A percentile compares a stretch with the other conserved stretches of the same genome.
phyloP scores from a whole-genome alignment of 2,888 invertebrate genomes.

The Microplitis deprimator region DNA sequence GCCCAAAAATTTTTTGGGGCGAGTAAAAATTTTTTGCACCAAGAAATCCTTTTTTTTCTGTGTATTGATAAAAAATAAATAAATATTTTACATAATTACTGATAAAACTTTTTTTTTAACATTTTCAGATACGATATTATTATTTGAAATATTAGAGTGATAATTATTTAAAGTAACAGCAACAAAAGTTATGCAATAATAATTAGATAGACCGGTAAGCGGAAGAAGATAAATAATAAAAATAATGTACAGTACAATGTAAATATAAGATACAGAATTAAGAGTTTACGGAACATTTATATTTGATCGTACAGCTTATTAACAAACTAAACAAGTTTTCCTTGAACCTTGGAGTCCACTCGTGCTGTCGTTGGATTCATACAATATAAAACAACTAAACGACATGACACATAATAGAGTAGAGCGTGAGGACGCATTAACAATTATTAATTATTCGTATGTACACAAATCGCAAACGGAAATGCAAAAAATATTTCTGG shows the following conservation, averaged over 20 bases:
- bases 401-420: background rate
- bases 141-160: no score
- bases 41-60: no score
- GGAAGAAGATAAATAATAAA: background rate
- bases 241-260: background rate
- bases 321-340: constrained; percentile 55
- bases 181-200: background rate
- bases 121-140: background rate
- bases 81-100: no score
- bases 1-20: no score
- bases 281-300: background rate
- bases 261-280: constrained; percentile 37
- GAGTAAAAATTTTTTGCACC: no score
- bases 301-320: background rate
- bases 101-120: background rate
- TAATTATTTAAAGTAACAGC: no score
- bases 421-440: constrained; percentile 27
- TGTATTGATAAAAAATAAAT: no score
- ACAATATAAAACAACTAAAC: background rate
- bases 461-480: constrained; percentile 12
- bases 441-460: constrained; percentile 36
- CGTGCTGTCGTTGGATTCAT: constrained; percentile 2
- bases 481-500: constrained; percentile 16
- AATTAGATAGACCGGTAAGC: background rate
- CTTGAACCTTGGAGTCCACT: constrained; percentile 63